Base-by-base conservation (phyloP, 2,113 vertebrate species). In the Serinus canaria region DNA sequence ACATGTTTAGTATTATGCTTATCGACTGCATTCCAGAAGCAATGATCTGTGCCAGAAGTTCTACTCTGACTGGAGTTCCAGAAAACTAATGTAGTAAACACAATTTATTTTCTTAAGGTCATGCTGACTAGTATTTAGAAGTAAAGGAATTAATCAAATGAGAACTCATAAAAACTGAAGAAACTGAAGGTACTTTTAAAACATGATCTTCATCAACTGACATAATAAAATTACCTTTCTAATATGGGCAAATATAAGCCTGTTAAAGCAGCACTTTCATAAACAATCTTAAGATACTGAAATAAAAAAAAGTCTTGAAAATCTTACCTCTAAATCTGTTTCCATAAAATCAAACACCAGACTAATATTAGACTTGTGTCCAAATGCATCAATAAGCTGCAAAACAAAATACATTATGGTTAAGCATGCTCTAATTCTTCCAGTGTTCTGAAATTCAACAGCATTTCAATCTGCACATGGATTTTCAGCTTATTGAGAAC, bases 301-400 rank as follows among this genome's bases (percentile, higher is more conserved):
- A 73, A 76, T 22, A 20, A 28, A 63, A 30, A 41, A 24, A 43
- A 39, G 2, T 31, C 6, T 35, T 52, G 1, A 39, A 63, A 62
- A 8, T 80, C 97, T 98, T 97, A 99, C 99, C 99, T 99, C 99
- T 56, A 99, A 94, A 96, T 99, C 99, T 5, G 99, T 99, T 98
- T 99, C 99, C 99, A 99, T 99, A 96, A 98, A 99, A 95, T 99
- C 99, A 98, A 99, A 99, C 76, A 99, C 99, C 80, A 99, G 97
- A 70, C 99, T 99, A 96, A 99, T 99, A 95, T 99, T 99, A 15
- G 99, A 99, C 97, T 99, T 99, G 96, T 99, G 99, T 87, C 99
- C 99, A 97, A 99, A 99, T 17, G 99, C 99, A 98, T 99, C 99
- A 92, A 99, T 97, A 67, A 99, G 98, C 99, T 99, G 87, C 33